Evolutionary conservation across 2,113 vertebrate genomes (phyloP).

Genomic region (Deroptyus accipitrinus): DNA sequence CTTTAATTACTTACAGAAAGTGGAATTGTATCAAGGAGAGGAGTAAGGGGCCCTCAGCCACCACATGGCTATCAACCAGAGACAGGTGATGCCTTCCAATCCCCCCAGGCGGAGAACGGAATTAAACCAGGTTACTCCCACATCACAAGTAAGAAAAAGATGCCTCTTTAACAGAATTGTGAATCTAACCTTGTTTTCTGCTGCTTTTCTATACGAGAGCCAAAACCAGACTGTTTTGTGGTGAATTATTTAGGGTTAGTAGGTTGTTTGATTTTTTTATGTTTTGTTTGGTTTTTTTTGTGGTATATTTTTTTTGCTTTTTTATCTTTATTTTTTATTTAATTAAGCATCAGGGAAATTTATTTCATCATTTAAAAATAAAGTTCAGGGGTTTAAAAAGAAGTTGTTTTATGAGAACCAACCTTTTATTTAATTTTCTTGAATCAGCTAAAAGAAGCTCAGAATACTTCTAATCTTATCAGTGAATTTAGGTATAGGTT

Average conservation of each 20-base stretch:
- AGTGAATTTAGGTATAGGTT: neutral
- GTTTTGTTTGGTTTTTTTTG: neutral
- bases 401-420: neutral
- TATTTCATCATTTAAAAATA: neutral
- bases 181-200: conserved; percentile 11
- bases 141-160: neutral
- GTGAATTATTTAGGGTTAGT: neutral
- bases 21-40: neutral
- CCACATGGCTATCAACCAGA: neutral
- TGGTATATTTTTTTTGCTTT: too few relatives aligned
- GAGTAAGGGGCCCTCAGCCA: neutral
- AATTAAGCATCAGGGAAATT: neutral
- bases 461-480: neutral
- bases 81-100: neutral
- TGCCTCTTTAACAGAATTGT: neutral
- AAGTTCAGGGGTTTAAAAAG: neutral
- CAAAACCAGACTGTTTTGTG: neutral
- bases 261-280: neutral
- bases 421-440: neutral
- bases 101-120: conserved; percentile 25
- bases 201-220: neutral
- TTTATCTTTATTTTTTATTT: neutral
- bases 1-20: conserved; percentile 27
- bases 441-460: neutral
- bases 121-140: conserved; percentile 57